Base-by-base conservation (phyloP, 1,140 invertebrate species). In the Ericerus pela region DNA sequence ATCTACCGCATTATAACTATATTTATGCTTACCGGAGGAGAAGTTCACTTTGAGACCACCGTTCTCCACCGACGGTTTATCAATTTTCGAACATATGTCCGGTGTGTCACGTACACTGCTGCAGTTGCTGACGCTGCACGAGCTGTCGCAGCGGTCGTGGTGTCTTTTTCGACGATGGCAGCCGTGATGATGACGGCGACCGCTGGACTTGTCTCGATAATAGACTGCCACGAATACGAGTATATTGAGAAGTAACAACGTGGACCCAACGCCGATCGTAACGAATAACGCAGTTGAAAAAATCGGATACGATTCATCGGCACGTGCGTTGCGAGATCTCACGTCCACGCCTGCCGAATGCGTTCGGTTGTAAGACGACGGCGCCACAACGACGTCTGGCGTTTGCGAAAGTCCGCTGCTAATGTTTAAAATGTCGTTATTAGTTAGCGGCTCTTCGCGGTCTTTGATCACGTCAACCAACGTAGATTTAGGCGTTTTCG, bases 221-320 rank as follows among this genome's bases (percentile, higher is more conserved):
- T 93, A 95, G 0, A 95, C 87, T 1, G 88, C 90, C 24, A 88
- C 89, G 65, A 95, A 95, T 61, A 96, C 91, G 14, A 96, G 73
- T 0, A 95, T 84, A 65, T 96, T 96, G 1, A 96, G 73, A 24
- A 66, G 58, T 2, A 65, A 58, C 18, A 94, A 70, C 1, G 84
- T 85, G 65, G 88, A 90, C 1, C 92, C 92, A 55, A 96, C 91
- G n/a, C 89, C 89, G 60, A 96, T 89, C 1, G 89, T 94, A 0
- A 95, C 84, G 65, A 85, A 88, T 6, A 94, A 68, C 1, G 88
- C 88, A 0, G 88, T 91, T 0, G 84, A 88, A 20, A 53, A 58
- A 18, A 53, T 33, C 5, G 53, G 37, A 26, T 58, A 58, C 1
- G 22, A 33, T 18, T 47, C 12, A 16, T 29, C 16, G 24, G 37